Conservation (phyloP, 2,113 vertebrate species). For the Choloepus hoffmanni region DNA sequence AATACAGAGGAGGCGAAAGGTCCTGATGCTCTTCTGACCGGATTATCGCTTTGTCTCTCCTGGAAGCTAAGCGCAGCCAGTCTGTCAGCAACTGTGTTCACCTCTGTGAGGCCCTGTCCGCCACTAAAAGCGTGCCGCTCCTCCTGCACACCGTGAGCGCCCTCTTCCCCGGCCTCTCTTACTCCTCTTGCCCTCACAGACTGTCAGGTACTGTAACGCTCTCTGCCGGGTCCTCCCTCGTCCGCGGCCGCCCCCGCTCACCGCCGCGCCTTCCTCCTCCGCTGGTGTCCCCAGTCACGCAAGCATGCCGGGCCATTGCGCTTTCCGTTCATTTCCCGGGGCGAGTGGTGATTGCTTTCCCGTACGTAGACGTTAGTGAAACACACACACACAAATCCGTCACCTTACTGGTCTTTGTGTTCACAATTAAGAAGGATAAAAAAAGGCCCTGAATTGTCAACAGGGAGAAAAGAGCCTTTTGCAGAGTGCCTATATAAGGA, state of each 20-base stretch:
- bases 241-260: slow-evolving; percentile 60
- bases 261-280: slow-evolving; percentile 57
- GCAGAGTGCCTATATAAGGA: neutral
- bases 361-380: neutral
- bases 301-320: neutral
- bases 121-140: slow-evolving; percentile 98
- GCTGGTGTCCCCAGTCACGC: neutral
- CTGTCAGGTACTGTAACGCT: slow-evolving; percentile 96
- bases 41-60: slow-evolving; percentile 88
- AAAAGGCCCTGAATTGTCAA: neutral
- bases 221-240: slow-evolving; percentile 69
- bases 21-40: slow-evolving; percentile 76
- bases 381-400: neutral
- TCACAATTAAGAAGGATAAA: neutral
- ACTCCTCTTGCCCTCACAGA: slow-evolving; percentile 98
- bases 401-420: neutral
- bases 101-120: slow-evolving; percentile 97
- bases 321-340: neutral
- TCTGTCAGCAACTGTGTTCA: slow-evolving; percentile 99
- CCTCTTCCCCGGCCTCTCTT: slow-evolving; percentile 99
- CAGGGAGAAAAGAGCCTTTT: neutral
- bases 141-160: slow-evolving; percentile 99
- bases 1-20: slow-evolving; percentile 16
- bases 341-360: neutral
- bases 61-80: slow-evolving; percentile 99